Conservation (phyloP, 1,140 invertebrate species). For the Hetaerina americana region DNA sequence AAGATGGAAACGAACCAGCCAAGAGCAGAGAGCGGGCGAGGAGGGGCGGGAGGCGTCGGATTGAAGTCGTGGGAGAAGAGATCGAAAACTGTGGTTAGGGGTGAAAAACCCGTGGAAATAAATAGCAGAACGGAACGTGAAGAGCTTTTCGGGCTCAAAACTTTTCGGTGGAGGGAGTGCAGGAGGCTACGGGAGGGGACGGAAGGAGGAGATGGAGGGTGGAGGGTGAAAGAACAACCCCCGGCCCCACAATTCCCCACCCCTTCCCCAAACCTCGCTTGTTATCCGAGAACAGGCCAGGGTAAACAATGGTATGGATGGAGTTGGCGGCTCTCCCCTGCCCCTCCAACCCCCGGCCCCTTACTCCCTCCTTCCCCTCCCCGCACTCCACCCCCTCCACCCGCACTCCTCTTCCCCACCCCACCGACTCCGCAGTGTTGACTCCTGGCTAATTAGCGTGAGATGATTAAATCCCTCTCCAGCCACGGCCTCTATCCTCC, state of each 20-base stretch:
- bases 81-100: no score
- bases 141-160: no score
- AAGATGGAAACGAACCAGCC: no score
- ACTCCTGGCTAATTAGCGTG: constrained; percentile 6
- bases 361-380: no score
- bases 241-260: neutral
- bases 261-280: neutral
- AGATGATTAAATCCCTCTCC: constrained; percentile 6
- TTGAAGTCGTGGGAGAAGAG: no score
- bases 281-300: neutral
- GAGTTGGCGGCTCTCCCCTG: neutral
- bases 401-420: no score
- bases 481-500: neutral
- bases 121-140: no score
- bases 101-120: no score
- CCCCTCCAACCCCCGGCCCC: neutral
- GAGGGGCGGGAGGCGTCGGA: no score
- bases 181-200: neutral
- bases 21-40: no score
- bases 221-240: no score
- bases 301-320: neutral
- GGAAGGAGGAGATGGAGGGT: neutral
- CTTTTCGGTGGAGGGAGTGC: neutral
- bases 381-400: no score
- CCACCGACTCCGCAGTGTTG: neutral